Conservation (phyloP, 1,140 invertebrate genomes). For the Pissodes strobi region DNA sequence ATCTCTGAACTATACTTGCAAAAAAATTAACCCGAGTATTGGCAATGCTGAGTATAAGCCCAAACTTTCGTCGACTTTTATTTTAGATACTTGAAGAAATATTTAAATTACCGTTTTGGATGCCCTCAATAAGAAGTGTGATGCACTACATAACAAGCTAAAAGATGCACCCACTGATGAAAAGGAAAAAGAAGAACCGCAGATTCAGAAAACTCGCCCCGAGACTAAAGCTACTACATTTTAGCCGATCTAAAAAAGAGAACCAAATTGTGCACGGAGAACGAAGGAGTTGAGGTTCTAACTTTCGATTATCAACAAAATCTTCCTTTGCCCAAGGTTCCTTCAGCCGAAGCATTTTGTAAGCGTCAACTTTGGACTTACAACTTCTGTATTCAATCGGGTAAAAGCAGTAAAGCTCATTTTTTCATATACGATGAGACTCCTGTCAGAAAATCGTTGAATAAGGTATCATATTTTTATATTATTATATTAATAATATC, state of each 20-base stretch:
- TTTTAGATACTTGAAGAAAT: background rate
- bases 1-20: no score
- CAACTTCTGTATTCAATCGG: background rate
- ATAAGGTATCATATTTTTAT: background rate
- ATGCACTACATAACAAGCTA: background rate
- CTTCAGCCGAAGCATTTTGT: no score
- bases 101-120: background rate
- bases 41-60: no score
- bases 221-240: background rate
- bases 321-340: no score
- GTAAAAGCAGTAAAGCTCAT: slow-evolving; percentile 1
- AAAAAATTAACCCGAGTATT: no score
- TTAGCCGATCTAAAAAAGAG: background rate
- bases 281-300: background rate
- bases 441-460: background rate
- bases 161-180: background rate
- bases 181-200: background rate
- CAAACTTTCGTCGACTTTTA: no score
- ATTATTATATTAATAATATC: no score
- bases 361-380: slow-evolving; percentile 1
- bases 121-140: background rate
- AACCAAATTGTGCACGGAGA: background rate
- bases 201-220: no score
- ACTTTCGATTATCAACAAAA: no score
- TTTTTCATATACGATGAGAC: slow-evolving; percentile 8